These are phyloP conservation scores for Lasioglossum leucozonium DNA, from an alignment of 2,888 invertebrate species.

Conservation along the genomic window DNA sequence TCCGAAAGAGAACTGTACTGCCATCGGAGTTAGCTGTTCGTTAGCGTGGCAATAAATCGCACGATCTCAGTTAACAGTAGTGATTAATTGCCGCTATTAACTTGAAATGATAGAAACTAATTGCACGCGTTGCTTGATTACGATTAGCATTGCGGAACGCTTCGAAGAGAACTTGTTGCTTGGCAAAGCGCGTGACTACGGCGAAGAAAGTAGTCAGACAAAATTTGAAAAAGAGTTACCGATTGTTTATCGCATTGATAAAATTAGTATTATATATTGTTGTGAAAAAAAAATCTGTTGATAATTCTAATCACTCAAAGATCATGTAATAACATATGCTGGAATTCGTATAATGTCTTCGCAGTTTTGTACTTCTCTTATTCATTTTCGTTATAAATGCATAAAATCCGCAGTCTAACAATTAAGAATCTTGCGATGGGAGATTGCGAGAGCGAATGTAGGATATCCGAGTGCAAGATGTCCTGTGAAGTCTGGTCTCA, in stretches of 20 bases:
- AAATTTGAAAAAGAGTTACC: not conserved
- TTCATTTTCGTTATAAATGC: not conserved
- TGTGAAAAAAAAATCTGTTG: not conserved
- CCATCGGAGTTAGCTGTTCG: not conserved
- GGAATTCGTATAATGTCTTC: too few species aligned
- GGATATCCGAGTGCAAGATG: not conserved
- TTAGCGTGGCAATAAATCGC: not conserved
- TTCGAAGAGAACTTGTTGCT: not conserved
- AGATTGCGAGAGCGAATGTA: not conserved
- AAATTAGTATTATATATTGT: not conserved
- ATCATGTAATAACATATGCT: not conserved
- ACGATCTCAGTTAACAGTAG: constrained; percentile 2
- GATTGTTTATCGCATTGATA: not conserved
- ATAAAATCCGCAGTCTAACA: not conserved
- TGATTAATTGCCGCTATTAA: constrained; percentile 14
- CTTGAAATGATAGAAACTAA: not conserved
- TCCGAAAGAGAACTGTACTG: not conserved
- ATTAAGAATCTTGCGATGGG: not conserved
- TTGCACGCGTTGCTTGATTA: not conserved
- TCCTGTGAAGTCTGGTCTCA: not conserved
- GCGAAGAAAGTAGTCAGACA: not conserved
- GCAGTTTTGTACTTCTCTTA: not conserved
- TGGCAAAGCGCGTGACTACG: not conserved
- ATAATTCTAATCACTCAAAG: not conserved
- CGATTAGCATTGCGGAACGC: not conserved